phyloP scores from a whole-genome alignment of 2,113 vertebrate species.

The Aspidoscelis tigris region DNA sequence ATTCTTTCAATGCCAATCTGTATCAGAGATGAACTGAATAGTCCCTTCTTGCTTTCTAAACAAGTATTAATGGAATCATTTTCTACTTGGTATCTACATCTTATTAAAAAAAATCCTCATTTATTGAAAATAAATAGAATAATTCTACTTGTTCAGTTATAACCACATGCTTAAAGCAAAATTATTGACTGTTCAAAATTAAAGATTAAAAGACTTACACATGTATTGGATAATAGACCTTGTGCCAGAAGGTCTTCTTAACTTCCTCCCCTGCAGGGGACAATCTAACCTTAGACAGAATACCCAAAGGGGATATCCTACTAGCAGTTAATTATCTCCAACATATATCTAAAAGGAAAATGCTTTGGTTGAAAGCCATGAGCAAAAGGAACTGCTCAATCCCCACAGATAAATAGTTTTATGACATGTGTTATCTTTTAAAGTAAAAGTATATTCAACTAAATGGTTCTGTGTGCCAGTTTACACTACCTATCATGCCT shows the following conservation, averaged over 20 bases:
- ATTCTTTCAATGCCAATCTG: not conserved
- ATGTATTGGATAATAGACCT: not conserved
- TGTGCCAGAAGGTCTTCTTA: not conserved
- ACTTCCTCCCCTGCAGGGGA: not conserved
- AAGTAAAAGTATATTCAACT: not conserved
- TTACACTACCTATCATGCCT: not conserved
- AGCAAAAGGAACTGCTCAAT: not conserved
- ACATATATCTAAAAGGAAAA: not conserved
- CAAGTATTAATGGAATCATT: not conserved
- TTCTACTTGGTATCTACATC: too few species aligned
- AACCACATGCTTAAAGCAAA: not conserved
- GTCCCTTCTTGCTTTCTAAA: not conserved
- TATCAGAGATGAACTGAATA: too few species aligned
- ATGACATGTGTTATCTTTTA: not conserved
- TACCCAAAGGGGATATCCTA: not conserved
- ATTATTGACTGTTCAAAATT: not conserved
- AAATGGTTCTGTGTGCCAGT: not conserved
- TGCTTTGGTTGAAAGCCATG: not conserved
- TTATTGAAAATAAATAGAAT: not conserved
- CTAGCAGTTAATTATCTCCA: not conserved
- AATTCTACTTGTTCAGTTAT: not conserved
- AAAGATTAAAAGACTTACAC: not conserved
- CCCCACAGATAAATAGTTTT: not conserved
- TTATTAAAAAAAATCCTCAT: not conserved
- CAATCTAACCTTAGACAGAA: not conserved